Percentiles rank a stretch among this genome's conserved stretches.
These are phyloP conservation scores for Mormyrus proboscirostris DNA, from an alignment of 2,797 vertebrate species.

Conservation along the genomic window DNA sequence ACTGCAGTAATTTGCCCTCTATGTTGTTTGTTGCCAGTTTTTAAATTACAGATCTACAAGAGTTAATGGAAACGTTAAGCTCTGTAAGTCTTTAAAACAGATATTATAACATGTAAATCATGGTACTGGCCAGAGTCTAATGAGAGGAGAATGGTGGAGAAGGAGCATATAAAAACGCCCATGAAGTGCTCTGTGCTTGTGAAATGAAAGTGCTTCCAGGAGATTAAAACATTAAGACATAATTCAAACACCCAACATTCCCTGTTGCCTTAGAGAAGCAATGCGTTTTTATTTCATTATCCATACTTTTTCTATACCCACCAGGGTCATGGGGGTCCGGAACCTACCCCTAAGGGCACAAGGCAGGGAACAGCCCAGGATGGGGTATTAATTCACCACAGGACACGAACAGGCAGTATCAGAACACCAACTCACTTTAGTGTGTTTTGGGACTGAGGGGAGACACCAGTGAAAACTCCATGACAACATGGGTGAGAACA, in stretches of 20 bases:
- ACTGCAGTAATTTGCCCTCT: constrained; percentile 42
- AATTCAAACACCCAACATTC: background rate
- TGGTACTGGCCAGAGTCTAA: background rate
- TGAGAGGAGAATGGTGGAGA: background rate
- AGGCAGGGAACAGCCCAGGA: background rate
- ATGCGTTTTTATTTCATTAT: background rate
- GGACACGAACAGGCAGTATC: background rate
- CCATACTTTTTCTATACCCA: background rate
- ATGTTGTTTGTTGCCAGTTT: constrained; percentile 30
- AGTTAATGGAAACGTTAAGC: background rate
- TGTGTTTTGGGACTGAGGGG: background rate
- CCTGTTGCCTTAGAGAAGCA: background rate
- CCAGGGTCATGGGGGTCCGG: background rate
- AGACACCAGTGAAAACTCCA: background rate
- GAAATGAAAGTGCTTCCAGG: constrained; percentile 9
- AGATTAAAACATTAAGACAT: background rate
- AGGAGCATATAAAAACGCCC: background rate
- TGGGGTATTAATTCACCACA: background rate
- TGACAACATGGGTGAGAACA: background rate
- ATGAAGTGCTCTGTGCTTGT: background rate
- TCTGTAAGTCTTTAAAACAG: background rate
- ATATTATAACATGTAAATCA: constrained; percentile 3
- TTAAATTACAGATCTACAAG: background rate
- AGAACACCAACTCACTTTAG: background rate
- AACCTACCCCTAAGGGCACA: background rate